phyloP scores from a whole-genome alignment of 2,888 invertebrate genomes.

The Lasioglossum pauxillum region DNA sequence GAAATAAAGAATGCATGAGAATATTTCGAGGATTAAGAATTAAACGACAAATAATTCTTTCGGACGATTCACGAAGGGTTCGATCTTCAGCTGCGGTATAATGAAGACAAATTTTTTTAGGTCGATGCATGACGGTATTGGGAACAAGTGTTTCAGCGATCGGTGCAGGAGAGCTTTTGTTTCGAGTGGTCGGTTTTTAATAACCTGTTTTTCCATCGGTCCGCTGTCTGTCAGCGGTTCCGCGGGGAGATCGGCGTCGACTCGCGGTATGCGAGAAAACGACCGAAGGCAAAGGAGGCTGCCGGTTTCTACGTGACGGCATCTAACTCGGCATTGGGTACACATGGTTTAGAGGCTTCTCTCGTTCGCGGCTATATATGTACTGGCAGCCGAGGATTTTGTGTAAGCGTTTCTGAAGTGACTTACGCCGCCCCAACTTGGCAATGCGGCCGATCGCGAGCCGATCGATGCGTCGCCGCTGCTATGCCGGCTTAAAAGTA shows the following conservation, averaged over 20 bases:
- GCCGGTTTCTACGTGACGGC: slow-evolving; percentile 77
- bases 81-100: background rate
- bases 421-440: slow-evolving; percentile 64
- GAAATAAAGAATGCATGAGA: background rate
- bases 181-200: background rate
- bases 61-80: background rate
- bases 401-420: slow-evolving; percentile 70
- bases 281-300: slow-evolving; percentile 71
- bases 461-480: slow-evolving; percentile 39
- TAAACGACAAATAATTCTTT: background rate
- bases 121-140: background rate
- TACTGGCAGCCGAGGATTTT: slow-evolving; percentile 68
- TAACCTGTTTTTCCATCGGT: background rate
- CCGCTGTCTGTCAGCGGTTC: slow-evolving; percentile 39
- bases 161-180: background rate
- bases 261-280: slow-evolving; percentile 62
- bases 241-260: slow-evolving; percentile 51
- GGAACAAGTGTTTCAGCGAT: background rate
- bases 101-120: background rate
- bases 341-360: slow-evolving; percentile 59
- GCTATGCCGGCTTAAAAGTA: slow-evolving; percentile 20
- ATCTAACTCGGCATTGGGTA: slow-evolving; percentile 76
- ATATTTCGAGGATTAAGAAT: background rate
- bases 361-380: slow-evolving; percentile 63
- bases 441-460: slow-evolving; percentile 37